Evolutionary conservation across 2,113 vertebrate species (phyloP).

Genomic region (Malurus alboscapulatus): DNA sequence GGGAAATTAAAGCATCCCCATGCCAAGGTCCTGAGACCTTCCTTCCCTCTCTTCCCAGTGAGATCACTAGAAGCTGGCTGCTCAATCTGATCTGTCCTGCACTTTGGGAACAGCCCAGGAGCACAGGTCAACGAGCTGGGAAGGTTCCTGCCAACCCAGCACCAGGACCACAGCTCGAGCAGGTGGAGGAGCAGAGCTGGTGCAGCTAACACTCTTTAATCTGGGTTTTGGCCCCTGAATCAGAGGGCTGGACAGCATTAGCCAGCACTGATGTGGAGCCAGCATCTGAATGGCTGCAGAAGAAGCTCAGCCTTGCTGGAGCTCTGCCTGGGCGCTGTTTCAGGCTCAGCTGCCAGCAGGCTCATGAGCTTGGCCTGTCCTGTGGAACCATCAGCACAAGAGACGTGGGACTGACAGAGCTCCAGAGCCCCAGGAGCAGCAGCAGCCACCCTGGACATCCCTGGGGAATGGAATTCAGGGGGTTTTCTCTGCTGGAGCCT

Average conservation of each 20-base stretch:
- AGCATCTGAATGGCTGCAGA: not conserved
- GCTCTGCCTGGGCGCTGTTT: conserved; percentile 5
- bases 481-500: not conserved
- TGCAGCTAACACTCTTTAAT: not conserved
- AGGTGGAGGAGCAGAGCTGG: not conserved
- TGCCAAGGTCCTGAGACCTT: not conserved
- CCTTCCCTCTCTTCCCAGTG: not conserved
- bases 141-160: not conserved
- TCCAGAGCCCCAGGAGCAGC: too few relatives aligned
- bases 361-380: not conserved
- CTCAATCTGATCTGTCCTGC: not conserved
- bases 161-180: not conserved
- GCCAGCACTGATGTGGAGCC: not conserved
- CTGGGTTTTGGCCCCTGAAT: not conserved
- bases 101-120: not conserved
- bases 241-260: not conserved
- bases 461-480: not conserved
- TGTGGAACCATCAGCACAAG: not conserved
- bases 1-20: not conserved
- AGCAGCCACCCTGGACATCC: too few relatives aligned
- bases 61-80: not conserved
- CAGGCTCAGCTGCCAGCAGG: not conserved
- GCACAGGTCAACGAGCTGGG: fast-evolving
- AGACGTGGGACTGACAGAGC: not conserved
- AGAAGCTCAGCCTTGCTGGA: not conserved